Evolutionary conservation across 2,888 invertebrate genomes (phyloP).

Genomic region (Trilocha varians): DNA sequence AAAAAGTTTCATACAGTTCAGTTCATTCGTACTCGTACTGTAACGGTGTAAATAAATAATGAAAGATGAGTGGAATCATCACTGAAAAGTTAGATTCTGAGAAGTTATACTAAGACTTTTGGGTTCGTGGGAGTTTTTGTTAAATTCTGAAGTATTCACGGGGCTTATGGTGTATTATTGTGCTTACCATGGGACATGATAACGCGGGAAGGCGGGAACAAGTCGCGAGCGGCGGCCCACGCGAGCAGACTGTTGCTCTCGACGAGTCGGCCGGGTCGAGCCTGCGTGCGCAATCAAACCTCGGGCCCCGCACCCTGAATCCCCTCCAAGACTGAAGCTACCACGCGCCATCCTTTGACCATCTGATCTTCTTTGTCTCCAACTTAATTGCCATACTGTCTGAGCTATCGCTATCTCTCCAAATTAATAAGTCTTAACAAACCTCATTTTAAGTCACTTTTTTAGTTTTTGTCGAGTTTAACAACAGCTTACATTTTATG

Average conservation of each 20-base stretch:
- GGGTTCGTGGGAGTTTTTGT: conserved; percentile 5
- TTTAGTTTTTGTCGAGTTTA: no score
- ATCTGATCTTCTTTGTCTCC: conserved; percentile 46
- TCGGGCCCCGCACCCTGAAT: conserved; percentile 19
- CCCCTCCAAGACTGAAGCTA: conserved; percentile 19
- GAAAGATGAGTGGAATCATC: conserved; percentile 38
- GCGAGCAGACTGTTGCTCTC: conserved; percentile 68
- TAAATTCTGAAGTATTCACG: conserved; percentile 19
- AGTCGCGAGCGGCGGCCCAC: conserved; percentile 53
- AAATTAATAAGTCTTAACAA: no score
- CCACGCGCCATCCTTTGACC: conserved; percentile 33
- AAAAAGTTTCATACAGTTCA: conserved; percentile 15
- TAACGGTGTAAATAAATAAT: conserved; percentile 55
- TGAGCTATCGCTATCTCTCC: no score
- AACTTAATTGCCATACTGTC: conserved; percentile 43
- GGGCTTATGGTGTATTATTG: conserved; percentile 22
- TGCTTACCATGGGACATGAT: conserved; percentile 65
- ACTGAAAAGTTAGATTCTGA: conserved; percentile 38
- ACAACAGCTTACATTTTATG: no score
- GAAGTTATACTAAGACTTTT: conserved; percentile 9
- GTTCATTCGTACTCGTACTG: conserved; percentile 17
- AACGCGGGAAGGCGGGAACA: conserved; percentile 38
- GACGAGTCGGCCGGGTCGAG: conserved; percentile 54
- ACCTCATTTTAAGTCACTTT: no score
- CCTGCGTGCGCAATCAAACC: conserved; percentile 48